phyloP scores from a whole-genome alignment of 2,797 vertebrate genomes.

The Chelmon rostratus region DNA sequence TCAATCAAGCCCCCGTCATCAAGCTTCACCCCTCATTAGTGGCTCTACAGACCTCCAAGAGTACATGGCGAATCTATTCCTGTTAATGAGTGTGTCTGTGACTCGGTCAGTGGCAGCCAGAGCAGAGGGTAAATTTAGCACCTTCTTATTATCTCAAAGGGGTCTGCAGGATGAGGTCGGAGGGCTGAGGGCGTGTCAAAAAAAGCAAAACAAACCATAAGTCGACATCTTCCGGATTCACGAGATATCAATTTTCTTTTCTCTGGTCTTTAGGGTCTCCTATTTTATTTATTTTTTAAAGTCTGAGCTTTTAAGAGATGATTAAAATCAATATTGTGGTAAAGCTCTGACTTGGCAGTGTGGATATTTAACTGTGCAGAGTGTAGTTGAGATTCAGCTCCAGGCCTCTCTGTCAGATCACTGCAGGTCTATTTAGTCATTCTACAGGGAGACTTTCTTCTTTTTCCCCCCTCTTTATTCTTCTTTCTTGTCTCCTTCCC shows the following conservation, averaged over 20 bases:
- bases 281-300: constrained; percentile 64
- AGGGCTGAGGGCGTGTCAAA: constrained; percentile 23
- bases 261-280: constrained; percentile 45
- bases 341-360: constrained; percentile 69
- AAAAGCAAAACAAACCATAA: constrained; percentile 44
- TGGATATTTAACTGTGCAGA: constrained; percentile 74
- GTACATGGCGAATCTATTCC: constrained; percentile 53
- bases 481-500: constrained; percentile 62
- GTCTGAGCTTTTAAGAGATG: constrained; percentile 72
- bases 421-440: constrained; percentile 84
- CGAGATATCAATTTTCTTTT: constrained; percentile 46
- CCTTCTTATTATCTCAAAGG: constrained; percentile 65
- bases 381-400: constrained; percentile 82
- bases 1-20: constrained; percentile 62
- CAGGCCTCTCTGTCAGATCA: constrained; percentile 79
- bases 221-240: constrained; percentile 31
- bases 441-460: constrained; percentile 80
- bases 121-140: constrained; percentile 63
- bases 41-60: constrained; percentile 34
- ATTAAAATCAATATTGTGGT: constrained; percentile 85
- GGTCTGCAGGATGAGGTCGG: constrained; percentile 5
- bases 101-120: constrained; percentile 63
- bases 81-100: constrained; percentile 69
- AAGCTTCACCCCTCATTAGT: constrained; percentile 67
- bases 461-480: constrained; percentile 53